Evolutionary conservation across 2,888 invertebrate species (phyloP).

Genomic region (Catonia carolina): DNA sequence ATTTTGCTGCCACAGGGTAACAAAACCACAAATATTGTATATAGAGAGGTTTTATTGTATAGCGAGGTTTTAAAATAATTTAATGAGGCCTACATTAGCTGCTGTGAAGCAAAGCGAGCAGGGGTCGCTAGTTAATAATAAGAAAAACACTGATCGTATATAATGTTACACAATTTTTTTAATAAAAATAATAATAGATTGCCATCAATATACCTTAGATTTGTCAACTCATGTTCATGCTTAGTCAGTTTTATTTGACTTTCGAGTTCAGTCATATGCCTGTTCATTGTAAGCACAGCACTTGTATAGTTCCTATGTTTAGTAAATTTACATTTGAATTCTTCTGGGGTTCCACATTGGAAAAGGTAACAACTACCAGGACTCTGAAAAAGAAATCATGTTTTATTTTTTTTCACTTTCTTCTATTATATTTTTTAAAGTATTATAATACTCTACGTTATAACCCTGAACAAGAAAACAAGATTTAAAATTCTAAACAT

Average conservation of each 20-base stretch:
- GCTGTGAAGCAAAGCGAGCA: too few relatives aligned
- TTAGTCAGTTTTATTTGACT: slow-evolving; percentile 64
- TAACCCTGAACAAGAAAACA: too few relatives aligned
- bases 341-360: slow-evolving; percentile 81
- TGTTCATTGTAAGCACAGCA: slow-evolving; percentile 67
- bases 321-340: slow-evolving; percentile 89
- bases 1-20: too few relatives aligned
- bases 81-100: too few relatives aligned
- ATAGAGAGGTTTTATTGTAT: too few relatives aligned
- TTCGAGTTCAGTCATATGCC: slow-evolving; percentile 56
- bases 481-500: too few relatives aligned
- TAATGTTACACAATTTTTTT: neutral
- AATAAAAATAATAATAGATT: slow-evolving; percentile 11
- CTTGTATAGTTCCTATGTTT: slow-evolving; percentile 82
- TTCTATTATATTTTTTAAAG: too few relatives aligned
- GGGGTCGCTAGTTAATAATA: too few relatives aligned
- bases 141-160: neutral
- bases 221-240: slow-evolving; percentile 65
- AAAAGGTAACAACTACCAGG: slow-evolving; percentile 87
- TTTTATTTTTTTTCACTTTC: neutral
- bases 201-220: slow-evolving; percentile 51
- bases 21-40: too few relatives aligned
- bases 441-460: too few relatives aligned
- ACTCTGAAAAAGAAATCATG: slow-evolving; percentile 49
- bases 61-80: too few relatives aligned